A percentile compares a stretch with the other conserved stretches of the same genome.
These are phyloP conservation scores for Druceiella hillmani DNA, from an alignment of 2,888 invertebrate species.

Conservation along the genomic window DNA sequence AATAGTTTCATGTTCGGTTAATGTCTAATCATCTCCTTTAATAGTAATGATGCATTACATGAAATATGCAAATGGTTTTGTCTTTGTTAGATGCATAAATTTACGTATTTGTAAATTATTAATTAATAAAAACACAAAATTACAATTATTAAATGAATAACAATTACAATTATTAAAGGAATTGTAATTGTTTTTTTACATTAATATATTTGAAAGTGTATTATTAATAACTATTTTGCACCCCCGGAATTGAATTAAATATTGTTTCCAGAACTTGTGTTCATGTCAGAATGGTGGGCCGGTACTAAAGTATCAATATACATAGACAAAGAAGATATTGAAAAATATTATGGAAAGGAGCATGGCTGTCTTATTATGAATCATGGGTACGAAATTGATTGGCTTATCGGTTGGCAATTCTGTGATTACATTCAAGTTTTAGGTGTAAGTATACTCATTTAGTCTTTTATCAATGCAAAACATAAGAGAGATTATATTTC, in stretches of 20 bases:
- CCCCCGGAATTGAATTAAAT: slow-evolving; percentile 15
- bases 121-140: too few species aligned
- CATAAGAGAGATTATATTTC: too few species aligned
- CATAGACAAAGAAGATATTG: slow-evolving; percentile 71
- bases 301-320: slow-evolving; percentile 67
- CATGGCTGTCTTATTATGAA: slow-evolving; percentile 90
- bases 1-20: too few species aligned
- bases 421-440: slow-evolving; percentile 74
- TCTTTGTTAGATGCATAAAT: too few species aligned
- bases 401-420: slow-evolving; percentile 91
- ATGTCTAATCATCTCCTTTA: too few species aligned
- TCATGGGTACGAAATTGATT: slow-evolving; percentile 93
- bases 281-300: slow-evolving; percentile 93
- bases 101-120: too few species aligned
- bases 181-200: too few species aligned
- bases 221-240: slow-evolving; percentile 3
- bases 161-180: too few species aligned
- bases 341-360: slow-evolving; percentile 79
- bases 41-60: too few species aligned
- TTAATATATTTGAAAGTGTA: neutral
- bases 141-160: too few species aligned
- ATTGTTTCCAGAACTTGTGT: slow-evolving; percentile 73
- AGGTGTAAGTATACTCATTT: slow-evolving; percentile 68
- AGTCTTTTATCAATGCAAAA: too few species aligned
- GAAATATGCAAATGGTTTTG: too few species aligned